A percentile compares a stretch with the other conserved stretches of the same genome.
Conservation (phyloP, 2,113 vertebrate species). For the Megaleporinus macrocephalus region DNA sequence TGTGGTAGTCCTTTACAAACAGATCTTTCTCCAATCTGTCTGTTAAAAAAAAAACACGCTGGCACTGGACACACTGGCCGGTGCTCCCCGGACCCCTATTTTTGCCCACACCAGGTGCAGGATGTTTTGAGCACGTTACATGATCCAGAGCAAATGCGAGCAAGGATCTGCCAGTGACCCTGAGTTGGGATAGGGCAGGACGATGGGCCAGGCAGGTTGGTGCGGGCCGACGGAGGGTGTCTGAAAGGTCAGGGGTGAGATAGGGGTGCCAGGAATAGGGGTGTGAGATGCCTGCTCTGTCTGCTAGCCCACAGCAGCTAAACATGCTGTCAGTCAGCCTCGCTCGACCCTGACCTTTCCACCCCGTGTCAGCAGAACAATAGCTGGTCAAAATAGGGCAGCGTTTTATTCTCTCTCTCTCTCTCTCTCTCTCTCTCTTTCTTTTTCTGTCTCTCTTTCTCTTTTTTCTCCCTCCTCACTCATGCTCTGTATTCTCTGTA, state of each 20-base stretch:
- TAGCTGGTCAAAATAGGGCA: slow-evolving; percentile 66
- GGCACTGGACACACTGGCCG: background rate
- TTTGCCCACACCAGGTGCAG: slow-evolving; percentile 76
- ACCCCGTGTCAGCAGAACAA: slow-evolving; percentile 53
- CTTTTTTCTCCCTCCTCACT: background rate
- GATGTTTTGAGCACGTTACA: slow-evolving; percentile 72
- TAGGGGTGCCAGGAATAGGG: slow-evolving; percentile 78
- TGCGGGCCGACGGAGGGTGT: slow-evolving; percentile 57
- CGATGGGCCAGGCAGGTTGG: slow-evolving; percentile 11
- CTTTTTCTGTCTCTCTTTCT: background rate
- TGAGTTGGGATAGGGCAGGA: slow-evolving; percentile 22
- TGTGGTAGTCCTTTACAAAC: background rate
- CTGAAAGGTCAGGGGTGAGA: slow-evolving; percentile 77
- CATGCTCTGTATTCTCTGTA: background rate
- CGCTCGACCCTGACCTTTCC: slow-evolving; percentile 8
- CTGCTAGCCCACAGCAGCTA: slow-evolving; percentile 47
- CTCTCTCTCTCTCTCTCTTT: slow-evolving; percentile 7
- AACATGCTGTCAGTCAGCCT: slow-evolving; percentile 19
- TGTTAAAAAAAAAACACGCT: background rate
- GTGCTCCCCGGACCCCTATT: slow-evolving; percentile 65
- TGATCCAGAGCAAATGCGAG: slow-evolving; percentile 61
- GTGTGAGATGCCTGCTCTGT: slow-evolving; percentile 78
- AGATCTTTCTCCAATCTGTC: background rate
- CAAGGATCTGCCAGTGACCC: slow-evolving; percentile 20
- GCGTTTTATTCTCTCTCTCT: slow-evolving; percentile 43